These are phyloP conservation scores for Conus canariensis DNA, from an alignment of 2,888 invertebrate genomes.

Conservation along the genomic window DNA sequence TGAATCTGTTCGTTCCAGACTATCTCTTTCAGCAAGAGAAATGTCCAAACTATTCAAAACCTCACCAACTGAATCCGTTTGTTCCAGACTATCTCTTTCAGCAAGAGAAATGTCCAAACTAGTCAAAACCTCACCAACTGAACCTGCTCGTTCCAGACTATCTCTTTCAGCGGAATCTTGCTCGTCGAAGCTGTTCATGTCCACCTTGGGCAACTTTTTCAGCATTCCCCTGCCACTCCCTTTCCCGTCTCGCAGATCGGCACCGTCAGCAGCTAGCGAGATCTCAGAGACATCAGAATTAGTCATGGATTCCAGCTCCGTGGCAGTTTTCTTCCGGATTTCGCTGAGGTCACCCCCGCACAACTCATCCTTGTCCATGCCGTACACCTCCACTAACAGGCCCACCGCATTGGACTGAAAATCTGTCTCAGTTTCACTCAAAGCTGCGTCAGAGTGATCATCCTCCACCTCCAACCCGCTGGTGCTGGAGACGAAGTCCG, in stretches of 20 bases:
- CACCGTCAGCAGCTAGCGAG: background rate
- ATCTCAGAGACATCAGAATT: background rate
- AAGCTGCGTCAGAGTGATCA: background rate
- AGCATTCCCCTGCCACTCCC: background rate
- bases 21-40: too few relatives aligned
- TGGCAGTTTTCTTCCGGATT: background rate
- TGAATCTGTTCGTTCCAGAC: background rate
- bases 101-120: too few relatives aligned
- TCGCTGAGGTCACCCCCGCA: background rate
- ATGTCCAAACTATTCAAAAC: too few relatives aligned
- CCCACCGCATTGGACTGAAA: conserved; percentile 24
- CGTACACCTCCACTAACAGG: conserved; percentile 13
- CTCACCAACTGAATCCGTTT: background rate
- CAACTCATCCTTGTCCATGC: conserved; percentile 1
- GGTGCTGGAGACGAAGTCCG: background rate
- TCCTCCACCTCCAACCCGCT: background rate
- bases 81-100: background rate
- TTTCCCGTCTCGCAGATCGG: background rate
- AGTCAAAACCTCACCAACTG: too few relatives aligned
- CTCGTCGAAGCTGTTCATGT: background rate
- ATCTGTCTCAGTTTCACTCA: background rate
- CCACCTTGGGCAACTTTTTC: background rate
- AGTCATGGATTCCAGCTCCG: background rate
- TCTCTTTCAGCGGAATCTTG: background rate
- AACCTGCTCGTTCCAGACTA: background rate